A percentile compares a stretch with the other conserved stretches of the same genome.
phyloP scores from a whole-genome alignment of 2,797 vertebrate genomes.

The Pseudochirops cupreus region DNA sequence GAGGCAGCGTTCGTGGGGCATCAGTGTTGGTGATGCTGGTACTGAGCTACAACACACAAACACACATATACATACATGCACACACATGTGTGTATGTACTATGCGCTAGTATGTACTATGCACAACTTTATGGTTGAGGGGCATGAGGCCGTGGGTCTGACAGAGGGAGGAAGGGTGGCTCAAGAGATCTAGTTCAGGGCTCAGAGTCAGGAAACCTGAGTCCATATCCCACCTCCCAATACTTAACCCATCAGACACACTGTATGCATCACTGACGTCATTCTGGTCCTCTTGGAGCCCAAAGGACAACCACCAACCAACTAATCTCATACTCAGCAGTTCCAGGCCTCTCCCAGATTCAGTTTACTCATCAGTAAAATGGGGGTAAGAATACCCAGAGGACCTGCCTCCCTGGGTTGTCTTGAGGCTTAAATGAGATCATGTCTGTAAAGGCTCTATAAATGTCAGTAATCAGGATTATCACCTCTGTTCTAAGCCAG shows the following conservation, averaged over 20 bases:
- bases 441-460: background rate
- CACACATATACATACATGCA: too few relatives aligned
- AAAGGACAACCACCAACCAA: background rate
- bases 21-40: too few relatives aligned
- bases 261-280: too few relatives aligned
- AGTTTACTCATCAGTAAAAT: background rate
- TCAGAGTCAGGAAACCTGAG: background rate
- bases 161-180: background rate
- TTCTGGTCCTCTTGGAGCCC: background rate
- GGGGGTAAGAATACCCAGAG: background rate
- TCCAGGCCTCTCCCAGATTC: background rate
- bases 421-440: background rate
- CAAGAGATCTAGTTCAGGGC: background rate
- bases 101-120: too few relatives aligned
- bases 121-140: background rate
- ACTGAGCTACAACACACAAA: too few relatives aligned
- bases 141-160: background rate
- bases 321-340: background rate
- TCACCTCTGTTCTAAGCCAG: background rate
- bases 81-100: too few relatives aligned
- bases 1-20: too few relatives aligned
- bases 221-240: background rate
- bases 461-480: background rate
- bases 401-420: background rate
- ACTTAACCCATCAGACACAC: fast-evolving